A percentile compares a stretch with the other conserved stretches of the same genome.
phyloP scores from a whole-genome alignment of 2,113 vertebrate genomes.

The Mus spicilegus region DNA sequence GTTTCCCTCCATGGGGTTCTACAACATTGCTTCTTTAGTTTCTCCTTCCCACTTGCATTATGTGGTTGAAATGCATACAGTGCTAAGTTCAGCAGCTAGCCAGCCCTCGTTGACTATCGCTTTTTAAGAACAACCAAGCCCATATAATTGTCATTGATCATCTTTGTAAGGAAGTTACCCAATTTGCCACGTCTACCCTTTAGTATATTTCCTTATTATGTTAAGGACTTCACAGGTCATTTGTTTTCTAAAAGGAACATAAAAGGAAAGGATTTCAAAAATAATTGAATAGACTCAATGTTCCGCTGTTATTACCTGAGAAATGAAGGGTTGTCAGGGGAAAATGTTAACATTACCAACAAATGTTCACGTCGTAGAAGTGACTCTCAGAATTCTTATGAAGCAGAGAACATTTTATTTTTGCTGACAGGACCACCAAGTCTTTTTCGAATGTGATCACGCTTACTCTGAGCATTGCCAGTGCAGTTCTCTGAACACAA shows the following conservation, averaged over 20 bases:
- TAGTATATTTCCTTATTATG: conserved; percentile 26
- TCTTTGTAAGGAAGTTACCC: conserved; percentile 44
- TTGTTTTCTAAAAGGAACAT: conserved; percentile 28
- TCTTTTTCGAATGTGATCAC: conserved; percentile 52
- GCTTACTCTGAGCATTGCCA: neutral
- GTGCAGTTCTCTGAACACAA: neutral
- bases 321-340: conserved; percentile 60
- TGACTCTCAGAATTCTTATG: conserved; percentile 56
- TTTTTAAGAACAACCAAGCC: conserved; percentile 46
- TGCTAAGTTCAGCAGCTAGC: conserved; percentile 23
- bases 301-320: conserved; percentile 51
- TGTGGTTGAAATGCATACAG: neutral
- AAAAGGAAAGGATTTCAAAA: conserved; percentile 54
- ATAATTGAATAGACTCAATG: conserved; percentile 35
- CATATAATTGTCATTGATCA: conserved; percentile 20
- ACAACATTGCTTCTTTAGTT: neutral
- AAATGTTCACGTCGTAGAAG: conserved; percentile 58
- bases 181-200: conserved; percentile 46
- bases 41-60: neutral
- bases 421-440: conserved; percentile 45
- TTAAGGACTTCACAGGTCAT: conserved; percentile 40
- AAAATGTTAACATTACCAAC: conserved; percentile 58
- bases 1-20: neutral
- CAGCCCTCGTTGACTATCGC: conserved; percentile 46
- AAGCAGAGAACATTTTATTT: conserved; percentile 54